These are phyloP conservation scores for Bombylius major DNA, from an alignment of 2,888 invertebrate genomes.

Conservation along the genomic window DNA sequence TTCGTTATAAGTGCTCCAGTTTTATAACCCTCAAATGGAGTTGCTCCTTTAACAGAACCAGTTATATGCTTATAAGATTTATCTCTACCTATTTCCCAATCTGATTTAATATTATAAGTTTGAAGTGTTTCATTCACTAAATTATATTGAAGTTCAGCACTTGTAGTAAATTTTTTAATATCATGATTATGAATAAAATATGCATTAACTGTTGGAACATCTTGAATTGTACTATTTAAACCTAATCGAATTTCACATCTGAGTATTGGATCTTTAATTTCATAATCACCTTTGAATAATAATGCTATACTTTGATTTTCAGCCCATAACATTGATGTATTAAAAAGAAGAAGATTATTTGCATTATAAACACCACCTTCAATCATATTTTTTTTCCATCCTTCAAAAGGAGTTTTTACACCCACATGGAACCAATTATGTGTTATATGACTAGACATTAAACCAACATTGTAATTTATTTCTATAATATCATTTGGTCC, in stretches of 20 bases:
- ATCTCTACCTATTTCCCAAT: constrained; percentile 51
- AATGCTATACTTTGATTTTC: constrained; percentile 44
- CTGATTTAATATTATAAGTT: constrained; percentile 52
- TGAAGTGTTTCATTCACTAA: constrained; percentile 35
- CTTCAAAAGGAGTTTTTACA: constrained; percentile 44
- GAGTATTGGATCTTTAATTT: constrained; percentile 32
- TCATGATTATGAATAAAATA: constrained; percentile 44
- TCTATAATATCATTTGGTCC: constrained; percentile 47
- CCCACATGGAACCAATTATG: constrained; percentile 36
- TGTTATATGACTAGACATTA: constrained; percentile 35
- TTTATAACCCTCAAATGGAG: constrained; percentile 57
- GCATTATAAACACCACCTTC: constrained; percentile 37
- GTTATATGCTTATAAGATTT: constrained; percentile 48
- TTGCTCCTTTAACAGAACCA: constrained; percentile 47
- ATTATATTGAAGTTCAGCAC: constrained; percentile 39
- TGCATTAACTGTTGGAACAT: constrained; percentile 44
- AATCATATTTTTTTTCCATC: constrained; percentile 45
- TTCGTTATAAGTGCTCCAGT: constrained; percentile 55
- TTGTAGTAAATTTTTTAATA: constrained; percentile 39
- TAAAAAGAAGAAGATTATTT: constrained; percentile 39
- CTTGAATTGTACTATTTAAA: constrained; percentile 45
- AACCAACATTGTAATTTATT: constrained; percentile 27
- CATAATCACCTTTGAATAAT: constrained; percentile 42
- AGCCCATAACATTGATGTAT: constrained; percentile 47
- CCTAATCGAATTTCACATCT: constrained; percentile 41